Percentiles rank a stretch among this genome's conserved stretches.
These are phyloP conservation scores for Dryocosmus kuriphilus DNA, from an alignment of 2,888 invertebrate genomes.

Conservation along the genomic window DNA sequence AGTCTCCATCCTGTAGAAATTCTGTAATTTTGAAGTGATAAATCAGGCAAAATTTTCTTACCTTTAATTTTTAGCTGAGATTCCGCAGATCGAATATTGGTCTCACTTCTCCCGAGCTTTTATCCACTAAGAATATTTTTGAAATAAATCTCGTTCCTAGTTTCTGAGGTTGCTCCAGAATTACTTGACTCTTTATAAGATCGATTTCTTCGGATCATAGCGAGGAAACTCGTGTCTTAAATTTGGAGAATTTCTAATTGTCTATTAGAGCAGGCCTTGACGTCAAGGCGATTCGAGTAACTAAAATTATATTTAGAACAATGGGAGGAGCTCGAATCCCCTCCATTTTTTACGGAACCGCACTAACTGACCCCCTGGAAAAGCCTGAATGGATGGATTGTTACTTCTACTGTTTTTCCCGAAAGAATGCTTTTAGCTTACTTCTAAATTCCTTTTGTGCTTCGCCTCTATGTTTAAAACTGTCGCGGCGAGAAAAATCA, in stretches of 20 bases:
- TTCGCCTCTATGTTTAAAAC: too few relatives aligned
- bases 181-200: slow-evolving; percentile 36
- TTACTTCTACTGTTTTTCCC: too few relatives aligned
- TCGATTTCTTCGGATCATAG: slow-evolving; percentile 44
- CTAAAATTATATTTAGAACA: slow-evolving; percentile 48
- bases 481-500: too few relatives aligned
- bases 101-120: background rate
- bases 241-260: slow-evolving; percentile 44
- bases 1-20: background rate
- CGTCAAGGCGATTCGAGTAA: slow-evolving; percentile 40
- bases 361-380: slow-evolving; percentile 40
- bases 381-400: too few relatives aligned
- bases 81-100: too few relatives aligned
- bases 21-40: too few relatives aligned
- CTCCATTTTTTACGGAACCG: slow-evolving; percentile 53
- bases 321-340: slow-evolving; percentile 38
- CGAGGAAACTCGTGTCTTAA: slow-evolving; percentile 35
- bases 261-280: slow-evolving; percentile 39
- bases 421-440: too few relatives aligned
- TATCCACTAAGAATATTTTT: too few relatives aligned
- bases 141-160: too few relatives aligned
- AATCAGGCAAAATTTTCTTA: too few relatives aligned
- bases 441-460: too few relatives aligned
- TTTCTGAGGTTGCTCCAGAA: background rate
- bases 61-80: too few relatives aligned